These are phyloP conservation scores for Cyanoramphus novaezelandiae DNA, from an alignment of 2,113 vertebrate genomes.

Conservation along the genomic window DNA sequence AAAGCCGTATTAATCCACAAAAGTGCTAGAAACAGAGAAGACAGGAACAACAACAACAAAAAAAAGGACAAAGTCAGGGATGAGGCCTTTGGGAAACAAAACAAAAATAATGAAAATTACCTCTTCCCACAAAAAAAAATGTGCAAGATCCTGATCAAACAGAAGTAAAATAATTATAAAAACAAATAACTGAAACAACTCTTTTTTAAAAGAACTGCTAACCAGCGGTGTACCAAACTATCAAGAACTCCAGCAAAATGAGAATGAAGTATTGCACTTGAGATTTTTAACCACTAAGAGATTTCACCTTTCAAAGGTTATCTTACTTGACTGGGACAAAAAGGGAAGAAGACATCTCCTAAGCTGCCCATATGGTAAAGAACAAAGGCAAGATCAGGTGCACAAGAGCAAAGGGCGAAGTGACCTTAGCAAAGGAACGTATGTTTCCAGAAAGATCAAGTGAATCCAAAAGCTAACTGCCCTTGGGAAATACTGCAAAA, in stretches of 20 bases:
- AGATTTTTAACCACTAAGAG: not conserved
- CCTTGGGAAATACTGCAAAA: not conserved
- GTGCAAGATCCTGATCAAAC: not conserved
- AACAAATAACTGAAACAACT: not conserved
- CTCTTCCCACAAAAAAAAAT: not conserved
- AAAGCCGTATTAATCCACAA: not conserved
- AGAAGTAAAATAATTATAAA: not conserved
- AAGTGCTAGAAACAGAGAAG: not conserved
- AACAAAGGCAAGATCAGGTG: conserved; percentile 26
- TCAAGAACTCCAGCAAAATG: not conserved
- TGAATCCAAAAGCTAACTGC: not conserved
- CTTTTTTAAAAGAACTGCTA: not conserved
- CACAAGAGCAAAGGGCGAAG: conserved; percentile 12
- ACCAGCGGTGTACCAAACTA: not conserved
- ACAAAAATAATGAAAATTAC: too few relatives aligned
- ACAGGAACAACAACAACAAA: not conserved
- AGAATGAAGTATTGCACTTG: not conserved
- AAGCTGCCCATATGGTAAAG: not conserved
- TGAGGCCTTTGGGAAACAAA: not conserved
- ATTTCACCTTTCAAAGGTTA: not conserved
- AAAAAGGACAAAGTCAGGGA: not conserved
- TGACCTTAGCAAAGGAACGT: conserved; percentile 17
- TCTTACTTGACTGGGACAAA: not conserved
- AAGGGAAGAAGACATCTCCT: not conserved
- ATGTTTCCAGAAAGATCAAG: conserved; percentile 15